Evolutionary conservation across 2,888 invertebrate genomes (phyloP).

Genomic region (Drosophila mimica): DNA sequence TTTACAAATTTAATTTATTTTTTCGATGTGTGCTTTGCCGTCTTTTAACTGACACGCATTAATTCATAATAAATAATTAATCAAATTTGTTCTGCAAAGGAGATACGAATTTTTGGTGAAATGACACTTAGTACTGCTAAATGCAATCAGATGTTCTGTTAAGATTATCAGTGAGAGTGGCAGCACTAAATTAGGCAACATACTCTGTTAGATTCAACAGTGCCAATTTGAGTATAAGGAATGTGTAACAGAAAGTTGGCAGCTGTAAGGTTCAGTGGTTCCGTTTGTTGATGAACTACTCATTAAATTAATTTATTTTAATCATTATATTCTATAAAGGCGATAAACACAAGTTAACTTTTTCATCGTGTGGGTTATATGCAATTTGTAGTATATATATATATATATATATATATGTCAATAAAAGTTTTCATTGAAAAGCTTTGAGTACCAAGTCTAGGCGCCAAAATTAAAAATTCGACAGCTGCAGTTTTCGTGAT

Average conservation of each 20-base stretch:
- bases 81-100: too few relatives aligned
- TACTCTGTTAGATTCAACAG: not conserved
- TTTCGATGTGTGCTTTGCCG: not conserved
- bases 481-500: not conserved
- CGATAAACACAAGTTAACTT: too few relatives aligned
- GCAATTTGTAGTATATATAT: not conserved
- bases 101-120: not conserved
- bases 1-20: not conserved
- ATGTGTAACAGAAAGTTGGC: not conserved
- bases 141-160: not conserved
- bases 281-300: not conserved
- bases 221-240: slow-evolving; percentile 4
- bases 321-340: not conserved
- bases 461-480: not conserved
- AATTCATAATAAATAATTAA: not conserved
- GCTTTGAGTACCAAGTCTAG: not conserved
- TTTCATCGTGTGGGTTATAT: not conserved
- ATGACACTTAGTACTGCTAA: not conserved
- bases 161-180: not conserved
- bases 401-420: too few relatives aligned
- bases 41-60: not conserved
- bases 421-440: not conserved
- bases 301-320: not conserved
- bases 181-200: not conserved
- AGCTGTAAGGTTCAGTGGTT: not conserved